Base-by-base conservation (phyloP, 2,888 invertebrate species). In the Cantharis lateralis region DNA sequence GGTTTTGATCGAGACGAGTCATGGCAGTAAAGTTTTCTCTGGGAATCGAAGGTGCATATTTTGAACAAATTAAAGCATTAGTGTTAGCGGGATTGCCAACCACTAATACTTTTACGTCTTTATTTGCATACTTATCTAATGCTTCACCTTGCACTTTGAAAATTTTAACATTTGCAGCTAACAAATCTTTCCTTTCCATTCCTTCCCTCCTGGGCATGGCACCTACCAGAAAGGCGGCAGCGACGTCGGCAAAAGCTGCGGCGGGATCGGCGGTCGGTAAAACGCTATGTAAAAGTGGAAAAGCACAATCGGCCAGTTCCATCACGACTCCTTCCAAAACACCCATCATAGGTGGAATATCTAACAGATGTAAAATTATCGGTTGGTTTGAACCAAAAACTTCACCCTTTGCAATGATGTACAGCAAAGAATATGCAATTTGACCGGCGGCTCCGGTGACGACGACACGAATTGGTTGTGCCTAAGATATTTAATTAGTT, bases 31-130 rank as follows among this genome's bases (percentile, higher is more conserved):
- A 99, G 89, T 99, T 99, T 87, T 96, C 95, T 83, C 94, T 94
- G 15, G 99, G 98, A 86, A 99, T 98, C 18, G 96, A 95, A 13
- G 98, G 98, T 24, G 98, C 98, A 87, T 97, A 98, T 86, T 96
- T 96, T 11, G 96, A 95, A 88, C 98, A 97, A 82, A 99, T 96
- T 70, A 97, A 89, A 11, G 98, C 98, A 89, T 99, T 99, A 3
- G 99, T 99, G 88, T 99, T 99, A 15, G 99, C 99, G 71, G 99
- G 99, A 89, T 99, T 99, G 63, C 99, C 99, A 82, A 99, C 99
- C 61, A 99, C 99, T 66, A 99, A 91, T 78, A 95, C 96, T 90
- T 98, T 99, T 64, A 98, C 95, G 87, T 94, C 94, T 86, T 98
- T 98, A 83, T 95, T 95, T 32, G 98, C 96, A 87, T 92, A 91